Conservation (phyloP, 2,888 invertebrate species). For the Caenorhabditis virilis region DNA sequence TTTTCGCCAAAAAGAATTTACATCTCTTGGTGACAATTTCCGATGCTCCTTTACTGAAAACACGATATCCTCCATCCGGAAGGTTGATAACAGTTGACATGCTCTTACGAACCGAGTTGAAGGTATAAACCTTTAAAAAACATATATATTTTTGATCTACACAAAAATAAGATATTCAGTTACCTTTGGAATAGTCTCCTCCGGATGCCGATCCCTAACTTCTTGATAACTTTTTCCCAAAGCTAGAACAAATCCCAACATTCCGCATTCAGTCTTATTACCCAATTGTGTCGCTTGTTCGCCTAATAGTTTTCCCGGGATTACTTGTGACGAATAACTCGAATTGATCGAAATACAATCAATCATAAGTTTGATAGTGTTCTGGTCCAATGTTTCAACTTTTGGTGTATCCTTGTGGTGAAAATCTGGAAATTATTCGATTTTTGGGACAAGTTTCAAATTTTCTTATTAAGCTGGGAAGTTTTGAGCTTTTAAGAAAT, state of each 20-base stretch:
- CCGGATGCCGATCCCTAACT: slow-evolving; percentile 70
- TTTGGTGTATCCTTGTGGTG: slow-evolving; percentile 5
- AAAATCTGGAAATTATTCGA: background rate
- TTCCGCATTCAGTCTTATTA: slow-evolving; percentile 73
- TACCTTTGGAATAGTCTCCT: no score
- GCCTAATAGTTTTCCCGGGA: slow-evolving; percentile 37
- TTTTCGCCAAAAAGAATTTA: slow-evolving; percentile 90
- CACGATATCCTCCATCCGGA: slow-evolving; percentile 68
- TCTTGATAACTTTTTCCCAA: slow-evolving; percentile 70
- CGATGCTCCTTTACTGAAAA: slow-evolving; percentile 72
- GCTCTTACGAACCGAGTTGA: slow-evolving; percentile 72
- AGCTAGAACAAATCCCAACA: slow-evolving; percentile 71
- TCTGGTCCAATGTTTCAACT: slow-evolving; percentile 33
- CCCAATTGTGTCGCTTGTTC: slow-evolving; percentile 68
- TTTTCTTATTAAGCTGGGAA: no score
- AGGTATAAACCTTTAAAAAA: slow-evolving; percentile 70
- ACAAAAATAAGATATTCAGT: no score
- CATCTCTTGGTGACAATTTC: slow-evolving; percentile 75
- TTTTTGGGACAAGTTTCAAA: no score
- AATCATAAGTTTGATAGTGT: slow-evolving; percentile 74
- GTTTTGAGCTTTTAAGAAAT: no score
- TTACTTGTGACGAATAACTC: slow-evolving; percentile 49
- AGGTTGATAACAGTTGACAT: slow-evolving; percentile 71
- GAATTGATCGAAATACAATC: slow-evolving; percentile 78
- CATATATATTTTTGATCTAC: no score